phyloP scores from a whole-genome alignment of 2,113 vertebrate species.

The Psephotus haematonotus region DNA sequence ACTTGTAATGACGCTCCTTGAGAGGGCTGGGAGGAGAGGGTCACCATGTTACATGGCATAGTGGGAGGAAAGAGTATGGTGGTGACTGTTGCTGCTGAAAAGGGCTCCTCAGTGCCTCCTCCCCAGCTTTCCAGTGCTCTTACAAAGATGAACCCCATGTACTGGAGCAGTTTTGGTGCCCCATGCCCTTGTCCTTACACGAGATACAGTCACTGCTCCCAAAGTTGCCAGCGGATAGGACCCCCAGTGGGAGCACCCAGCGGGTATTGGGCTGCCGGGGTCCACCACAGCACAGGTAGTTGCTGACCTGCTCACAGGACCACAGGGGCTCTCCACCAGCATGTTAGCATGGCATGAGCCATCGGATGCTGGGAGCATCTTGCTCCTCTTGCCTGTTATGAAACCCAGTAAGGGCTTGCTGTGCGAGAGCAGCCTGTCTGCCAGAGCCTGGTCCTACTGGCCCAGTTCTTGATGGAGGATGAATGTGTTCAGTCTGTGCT shows the following conservation, averaged over 20 bases:
- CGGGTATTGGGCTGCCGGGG: background rate
- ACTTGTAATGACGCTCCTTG: accelerated
- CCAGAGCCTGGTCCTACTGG: background rate
- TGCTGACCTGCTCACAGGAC: background rate
- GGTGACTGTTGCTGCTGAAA: background rate
- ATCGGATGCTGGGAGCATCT: background rate
- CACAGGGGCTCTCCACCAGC: accelerated
- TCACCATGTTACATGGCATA: accelerated
- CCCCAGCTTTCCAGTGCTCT: accelerated
- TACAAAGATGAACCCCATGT: background rate
- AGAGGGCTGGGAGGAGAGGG: background rate
- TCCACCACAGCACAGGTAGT: accelerated
- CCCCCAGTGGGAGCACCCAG: background rate
- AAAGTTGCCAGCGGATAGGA: background rate
- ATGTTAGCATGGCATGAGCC: background rate
- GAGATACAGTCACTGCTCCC: background rate
- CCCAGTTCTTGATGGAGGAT: background rate
- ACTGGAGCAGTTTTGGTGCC: background rate
- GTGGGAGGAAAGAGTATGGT: background rate
- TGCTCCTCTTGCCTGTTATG: background rate
- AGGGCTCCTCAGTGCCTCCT: background rate
- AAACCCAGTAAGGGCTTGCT: background rate
- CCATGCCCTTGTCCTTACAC: accelerated
- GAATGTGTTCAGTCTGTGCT: accelerated
- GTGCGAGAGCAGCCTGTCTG: background rate